Base-by-base conservation (phyloP, 2,888 invertebrate species). In the Phlogophora meticulosa region DNA sequence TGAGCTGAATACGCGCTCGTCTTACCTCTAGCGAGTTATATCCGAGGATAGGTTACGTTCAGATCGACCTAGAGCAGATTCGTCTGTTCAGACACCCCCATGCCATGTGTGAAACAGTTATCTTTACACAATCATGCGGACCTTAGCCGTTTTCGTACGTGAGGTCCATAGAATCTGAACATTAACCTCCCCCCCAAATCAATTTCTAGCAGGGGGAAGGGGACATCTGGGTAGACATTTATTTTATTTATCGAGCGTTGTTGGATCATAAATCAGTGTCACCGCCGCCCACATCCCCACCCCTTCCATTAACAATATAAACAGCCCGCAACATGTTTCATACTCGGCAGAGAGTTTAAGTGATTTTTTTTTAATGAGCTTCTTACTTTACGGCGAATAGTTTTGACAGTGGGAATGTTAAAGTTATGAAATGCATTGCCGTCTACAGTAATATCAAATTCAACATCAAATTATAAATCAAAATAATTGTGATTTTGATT, bases 211-310 rank as follows among this genome's bases (percentile, higher is more conserved):
- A 10, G 32, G 10, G 28, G 34, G 45, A 15, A 57, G 38, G 22
- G 38, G 20, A 15, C 48, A 58, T 49, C 40, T 58, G 57, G 57
- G 64, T 42, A 65, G 24, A 15, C 61, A 61, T 45, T 72, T 75
- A 62, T 71, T 76, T 77, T 78, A 77, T 76, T 68, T 77, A 63
- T 68, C 59, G 32, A 63, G 51, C 51, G 42, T 61, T 56, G 49
- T 38, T 51, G 20, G 57, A 57, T 58, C 65, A 74, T 77, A 58
- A 55, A 76, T 76, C 76, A 76, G n/a, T 52, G 76, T 69, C 69
- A 43, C 32, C 1, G 9, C 34, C 72, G 45, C 78, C 74, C 63
- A 52, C 42, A 15, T 10, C 1, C 5, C 69, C 73, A 22, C 76
- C 76, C 59, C 40, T 17, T 43, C 55, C 61, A 64, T 76, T 73